phyloP scores from a whole-genome alignment of 2,888 invertebrate genomes.

The Hymenopus coronatus region DNA sequence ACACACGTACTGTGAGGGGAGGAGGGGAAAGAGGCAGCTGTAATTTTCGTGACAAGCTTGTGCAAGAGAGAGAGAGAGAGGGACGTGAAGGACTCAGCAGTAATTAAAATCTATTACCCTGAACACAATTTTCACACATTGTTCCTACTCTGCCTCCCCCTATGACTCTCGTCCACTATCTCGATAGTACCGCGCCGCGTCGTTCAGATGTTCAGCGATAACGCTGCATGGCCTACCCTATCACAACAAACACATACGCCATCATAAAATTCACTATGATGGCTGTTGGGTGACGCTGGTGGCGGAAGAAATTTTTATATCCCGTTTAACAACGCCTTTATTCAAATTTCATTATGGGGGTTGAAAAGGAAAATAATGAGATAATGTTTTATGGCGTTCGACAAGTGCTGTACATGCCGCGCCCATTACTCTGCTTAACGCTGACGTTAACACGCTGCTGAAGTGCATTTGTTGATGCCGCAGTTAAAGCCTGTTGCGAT shows the following conservation, averaged over 20 bases:
- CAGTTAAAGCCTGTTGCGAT: background rate
- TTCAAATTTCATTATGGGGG: background rate
- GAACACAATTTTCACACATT: conserved; percentile 7
- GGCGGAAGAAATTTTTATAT: background rate
- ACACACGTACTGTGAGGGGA: background rate
- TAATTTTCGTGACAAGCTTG: background rate
- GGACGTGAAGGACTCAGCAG: background rate
- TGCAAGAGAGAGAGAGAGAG: background rate
- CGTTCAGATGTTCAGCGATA: background rate
- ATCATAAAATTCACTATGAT: background rate
- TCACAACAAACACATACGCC: background rate
- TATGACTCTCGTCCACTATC: background rate
- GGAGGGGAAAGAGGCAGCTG: background rate
- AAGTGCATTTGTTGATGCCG: background rate
- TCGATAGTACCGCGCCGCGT: background rate
- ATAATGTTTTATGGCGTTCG: background rate
- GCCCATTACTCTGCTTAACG: background rate
- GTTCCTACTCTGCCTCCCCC: background rate
- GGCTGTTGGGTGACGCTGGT: background rate
- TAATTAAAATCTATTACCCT: conserved; percentile 10
- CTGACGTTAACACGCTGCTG: background rate
- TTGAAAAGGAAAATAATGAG: background rate
- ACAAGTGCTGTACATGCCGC: background rate
- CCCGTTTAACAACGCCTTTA: background rate
- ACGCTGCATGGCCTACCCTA: background rate